These are phyloP conservation scores for Hyperoplus lanceolatus DNA, from an alignment of 2,797 vertebrate species.

Conservation along the genomic window DNA sequence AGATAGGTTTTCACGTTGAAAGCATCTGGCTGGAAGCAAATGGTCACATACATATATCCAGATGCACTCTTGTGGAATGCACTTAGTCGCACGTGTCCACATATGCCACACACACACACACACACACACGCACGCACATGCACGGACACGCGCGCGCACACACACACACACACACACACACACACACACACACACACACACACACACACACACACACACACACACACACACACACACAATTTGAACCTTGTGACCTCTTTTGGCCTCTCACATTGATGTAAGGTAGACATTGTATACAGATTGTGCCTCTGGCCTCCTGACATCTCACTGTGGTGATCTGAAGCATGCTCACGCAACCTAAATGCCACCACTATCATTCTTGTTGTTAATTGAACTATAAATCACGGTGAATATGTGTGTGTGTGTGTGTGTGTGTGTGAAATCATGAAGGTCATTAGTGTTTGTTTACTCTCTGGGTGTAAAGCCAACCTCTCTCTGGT, in stretches of 20 bases:
- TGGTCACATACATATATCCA: background rate
- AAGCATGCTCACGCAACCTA: slow-evolving; percentile 53
- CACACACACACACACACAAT: background rate
- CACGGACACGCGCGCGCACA: background rate
- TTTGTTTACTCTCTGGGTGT: slow-evolving; percentile 67
- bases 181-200: background rate
- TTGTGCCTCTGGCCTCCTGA: slow-evolving; percentile 20
- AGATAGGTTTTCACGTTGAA: slow-evolving; percentile 8
- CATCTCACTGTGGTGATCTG: slow-evolving; percentile 51
- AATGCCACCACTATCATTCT: slow-evolving; percentile 67
- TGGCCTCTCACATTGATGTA: slow-evolving; percentile 18
- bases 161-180: background rate
- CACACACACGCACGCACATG: background rate
- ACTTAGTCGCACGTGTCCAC: background rate
- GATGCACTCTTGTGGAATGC: slow-evolving; percentile 1
- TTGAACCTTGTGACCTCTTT: slow-evolving; percentile 51
- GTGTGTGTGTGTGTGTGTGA: slow-evolving; percentile 22
- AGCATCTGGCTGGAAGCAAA: slow-evolving; percentile 2
- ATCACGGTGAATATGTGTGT: slow-evolving; percentile 23
- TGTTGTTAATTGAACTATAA: slow-evolving; percentile 75
- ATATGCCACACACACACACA: background rate
- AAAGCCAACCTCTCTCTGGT: slow-evolving; percentile 41
- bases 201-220: slow-evolving; percentile 17
- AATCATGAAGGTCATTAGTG: slow-evolving; percentile 62
- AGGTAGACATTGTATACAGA: slow-evolving; percentile 24